Base-by-base conservation (phyloP, 2,113 vertebrate species). In the Electrona antarctica region DNA sequence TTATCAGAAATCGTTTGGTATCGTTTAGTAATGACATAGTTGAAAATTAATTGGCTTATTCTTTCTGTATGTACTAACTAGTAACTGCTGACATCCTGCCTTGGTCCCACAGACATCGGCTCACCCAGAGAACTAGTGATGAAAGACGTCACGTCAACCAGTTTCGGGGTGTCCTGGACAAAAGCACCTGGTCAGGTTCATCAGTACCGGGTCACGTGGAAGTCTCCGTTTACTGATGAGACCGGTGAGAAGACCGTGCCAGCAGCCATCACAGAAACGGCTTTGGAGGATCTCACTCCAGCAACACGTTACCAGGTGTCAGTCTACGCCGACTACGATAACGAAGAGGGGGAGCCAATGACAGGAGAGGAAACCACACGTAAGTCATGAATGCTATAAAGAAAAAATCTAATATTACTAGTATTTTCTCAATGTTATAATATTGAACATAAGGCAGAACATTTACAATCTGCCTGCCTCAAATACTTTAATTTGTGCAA, bases 231-330 rank as follows among this genome's bases (percentile, higher is more conserved):
- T 86, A 94, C 94, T 65, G 93, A 94, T 64, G 93, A 93, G 3
- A 69, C 88, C 67, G 95, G 95, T 79, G 93, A 97, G 82, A 94
- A 94, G 76, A 90, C 8, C 10, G 90, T 96, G 73, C 91, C 94
- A 54, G 93, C 92, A 78, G 93, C 93, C 64, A 81, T 84, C 29
- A 90, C 94, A 72, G 83, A 92, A 69, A 93, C 94, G 60, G 77
- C 94, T 48, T 81, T 96, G 78, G 93, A 95, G 45, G 90, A 94
- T 29, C 92, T 97, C 64, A 94, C 93, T 64, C 94, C 95, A 10
- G 95, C 96, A 76, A 97, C 95, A 41, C 95, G 94, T 78, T 97
- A 96, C 81, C 92, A 86, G 77, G 81, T 97, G 89, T 95, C 93
- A 10, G 92, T 97, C 50, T 94, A 93, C 65, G 95, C 95, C 69